Percentiles rank a stretch among this genome's conserved stretches.
These are phyloP conservation scores for Apostichopus japonicus DNA, from an alignment of 35 echinoderm and acorn worm genomes.

Conservation along the genomic window DNA sequence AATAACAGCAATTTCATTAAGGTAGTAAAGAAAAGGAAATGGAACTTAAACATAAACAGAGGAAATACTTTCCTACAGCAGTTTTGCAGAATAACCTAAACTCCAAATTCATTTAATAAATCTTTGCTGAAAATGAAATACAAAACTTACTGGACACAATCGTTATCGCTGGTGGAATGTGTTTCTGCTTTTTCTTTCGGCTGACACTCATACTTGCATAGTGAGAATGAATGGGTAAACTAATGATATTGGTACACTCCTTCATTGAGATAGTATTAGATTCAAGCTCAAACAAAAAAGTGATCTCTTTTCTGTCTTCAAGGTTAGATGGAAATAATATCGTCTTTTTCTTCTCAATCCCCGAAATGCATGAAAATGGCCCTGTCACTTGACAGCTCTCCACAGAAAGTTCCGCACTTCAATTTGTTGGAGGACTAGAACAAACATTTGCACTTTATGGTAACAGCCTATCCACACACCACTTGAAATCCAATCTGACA, in stretches of 20 bases:
- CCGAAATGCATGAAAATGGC: not conserved
- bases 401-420: conserved; percentile 44
- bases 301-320: not conserved
- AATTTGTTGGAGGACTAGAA: conserved; percentile 21
- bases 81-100: too few species aligned
- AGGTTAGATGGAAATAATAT: not conserved
- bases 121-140: not conserved
- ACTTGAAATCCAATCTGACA: conserved; percentile 11
- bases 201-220: conserved; percentile 77
- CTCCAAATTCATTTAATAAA: too few species aligned
- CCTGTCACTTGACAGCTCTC: conserved; percentile 27
- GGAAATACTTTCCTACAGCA: too few species aligned
- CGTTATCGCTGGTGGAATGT: conserved; percentile 79
- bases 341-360: not conserved
- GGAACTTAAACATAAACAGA: too few species aligned
- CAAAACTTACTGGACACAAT: conserved; percentile 52
- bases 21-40: too few species aligned
- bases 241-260: conserved; percentile 59
- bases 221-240: conserved; percentile 47
- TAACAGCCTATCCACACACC: conserved; percentile 18
- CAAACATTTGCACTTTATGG: conserved; percentile 23
- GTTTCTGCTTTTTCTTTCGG: conserved; percentile 79
- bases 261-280: conserved; percentile 36
- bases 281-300: conserved; percentile 25
- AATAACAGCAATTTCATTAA: too few species aligned